Percentiles rank a stretch among this genome's conserved stretches.
Evolutionary conservation across 1,140 invertebrate genomes (phyloP).

Genomic region (Amphibalanus amphitrite): DNA sequence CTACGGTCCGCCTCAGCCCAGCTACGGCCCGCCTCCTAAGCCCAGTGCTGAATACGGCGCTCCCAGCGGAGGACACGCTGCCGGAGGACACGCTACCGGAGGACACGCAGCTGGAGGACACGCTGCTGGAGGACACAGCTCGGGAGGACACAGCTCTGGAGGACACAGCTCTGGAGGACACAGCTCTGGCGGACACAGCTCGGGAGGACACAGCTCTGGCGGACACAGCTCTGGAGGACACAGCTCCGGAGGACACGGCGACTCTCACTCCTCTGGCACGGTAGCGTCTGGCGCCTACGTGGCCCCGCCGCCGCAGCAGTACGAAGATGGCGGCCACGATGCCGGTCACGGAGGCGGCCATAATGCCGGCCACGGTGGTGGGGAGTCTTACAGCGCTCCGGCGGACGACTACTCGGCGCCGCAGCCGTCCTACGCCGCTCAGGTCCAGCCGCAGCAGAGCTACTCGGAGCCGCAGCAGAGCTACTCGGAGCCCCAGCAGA

Average conservation of each 20-base stretch:
- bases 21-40: conserved; percentile 8
- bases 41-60: background rate
- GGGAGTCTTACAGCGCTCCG: too few relatives aligned
- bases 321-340: background rate
- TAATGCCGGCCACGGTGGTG: background rate
- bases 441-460: background rate
- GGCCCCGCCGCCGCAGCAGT: background rate
- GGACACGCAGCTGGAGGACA: background rate
- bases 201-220: background rate
- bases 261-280: background rate
- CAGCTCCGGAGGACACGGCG: background rate
- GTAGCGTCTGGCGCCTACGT: background rate
- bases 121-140: background rate
- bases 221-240: background rate
- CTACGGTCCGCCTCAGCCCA: conserved; percentile 4
- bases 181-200: too few relatives aligned
- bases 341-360: background rate
- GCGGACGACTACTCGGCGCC: too few relatives aligned
- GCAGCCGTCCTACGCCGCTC: too few relatives aligned
- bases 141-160: background rate
- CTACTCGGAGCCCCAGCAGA: background rate
- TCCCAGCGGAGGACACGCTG: background rate
- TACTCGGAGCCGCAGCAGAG: background rate
- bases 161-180: background rate
- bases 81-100: background rate